phyloP scores from a whole-genome alignment of 2,888 invertebrate species.

The Schizaphis graminum region DNA sequence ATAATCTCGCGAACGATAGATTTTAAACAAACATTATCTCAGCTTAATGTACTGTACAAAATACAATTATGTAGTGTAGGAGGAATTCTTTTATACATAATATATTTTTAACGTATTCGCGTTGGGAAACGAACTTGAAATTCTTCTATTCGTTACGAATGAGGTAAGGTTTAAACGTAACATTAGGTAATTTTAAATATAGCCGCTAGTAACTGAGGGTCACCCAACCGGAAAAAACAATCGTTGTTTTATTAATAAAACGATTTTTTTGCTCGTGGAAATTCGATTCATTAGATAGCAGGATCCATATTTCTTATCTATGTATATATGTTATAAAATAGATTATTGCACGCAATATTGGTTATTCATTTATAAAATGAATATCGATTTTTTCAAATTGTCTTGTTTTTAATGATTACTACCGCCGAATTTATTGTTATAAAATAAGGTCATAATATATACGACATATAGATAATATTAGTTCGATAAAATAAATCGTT shows the following conservation, averaged over 20 bases:
- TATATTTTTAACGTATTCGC: background rate
- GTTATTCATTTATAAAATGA: background rate
- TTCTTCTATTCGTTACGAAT: slow-evolving; percentile 24
- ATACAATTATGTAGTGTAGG: background rate
- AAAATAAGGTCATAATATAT: background rate
- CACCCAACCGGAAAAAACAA: slow-evolving; percentile 27
- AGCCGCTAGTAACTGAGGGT: background rate
- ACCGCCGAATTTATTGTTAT: background rate
- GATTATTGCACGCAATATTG: background rate
- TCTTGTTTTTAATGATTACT: background rate
- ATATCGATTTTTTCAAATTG: background rate
- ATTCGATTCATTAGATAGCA: background rate
- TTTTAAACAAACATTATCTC: background rate
- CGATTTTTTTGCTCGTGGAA: background rate
- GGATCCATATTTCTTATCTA: background rate
- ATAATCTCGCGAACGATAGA: background rate
- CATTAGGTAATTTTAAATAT: background rate
- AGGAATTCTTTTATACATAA: background rate
- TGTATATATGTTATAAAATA: background rate
- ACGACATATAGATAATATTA: too few species aligned
- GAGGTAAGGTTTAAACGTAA: background rate
- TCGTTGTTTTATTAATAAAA: background rate
- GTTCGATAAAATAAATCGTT: background rate
- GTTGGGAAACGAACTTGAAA: slow-evolving; percentile 31
- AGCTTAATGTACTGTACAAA: background rate